Percentiles rank a stretch among this genome's conserved stretches.
Conservation (phyloP, 2,888 invertebrate genomes). For the Agonopterix arenella region DNA sequence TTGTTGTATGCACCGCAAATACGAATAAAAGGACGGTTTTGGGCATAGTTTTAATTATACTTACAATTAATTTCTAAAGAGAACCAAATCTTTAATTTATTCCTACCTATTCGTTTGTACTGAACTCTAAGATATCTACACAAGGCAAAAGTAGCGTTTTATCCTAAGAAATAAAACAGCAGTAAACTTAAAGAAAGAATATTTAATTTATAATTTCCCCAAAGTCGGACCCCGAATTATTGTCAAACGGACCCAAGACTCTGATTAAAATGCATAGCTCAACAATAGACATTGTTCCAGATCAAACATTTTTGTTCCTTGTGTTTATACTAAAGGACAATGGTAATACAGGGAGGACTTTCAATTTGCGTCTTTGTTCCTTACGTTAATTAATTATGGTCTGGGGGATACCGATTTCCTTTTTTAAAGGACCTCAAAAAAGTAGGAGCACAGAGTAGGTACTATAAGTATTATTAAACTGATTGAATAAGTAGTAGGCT, state of each 20-base stretch:
- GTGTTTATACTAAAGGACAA: conserved; percentile 50
- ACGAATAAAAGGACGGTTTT: too few species aligned
- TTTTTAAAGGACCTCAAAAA: too few species aligned
- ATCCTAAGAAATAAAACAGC: background rate
- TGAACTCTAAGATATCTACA: background rate
- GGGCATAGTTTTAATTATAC: too few species aligned
- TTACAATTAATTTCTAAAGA: too few species aligned
- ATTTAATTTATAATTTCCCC: conserved; percentile 20
- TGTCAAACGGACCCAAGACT: conserved; percentile 27
- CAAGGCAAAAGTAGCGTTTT: background rate
- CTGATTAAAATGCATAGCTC: conserved; percentile 55
- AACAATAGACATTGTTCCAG: conserved; percentile 51
- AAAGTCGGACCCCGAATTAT: conserved; percentile 19
- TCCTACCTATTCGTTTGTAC: too few species aligned
- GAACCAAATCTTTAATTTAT: too few species aligned
- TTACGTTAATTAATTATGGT: conserved; percentile 29
- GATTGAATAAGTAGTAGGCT: too few species aligned
- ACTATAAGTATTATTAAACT: too few species aligned
- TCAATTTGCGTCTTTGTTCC: conserved; percentile 44
- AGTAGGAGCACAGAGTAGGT: too few species aligned
- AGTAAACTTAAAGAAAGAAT: background rate
- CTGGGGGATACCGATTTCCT: too few species aligned
- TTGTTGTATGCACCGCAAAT: too few species aligned
- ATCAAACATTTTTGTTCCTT: conserved; percentile 56
- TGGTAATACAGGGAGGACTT: conserved; percentile 32